Evolutionary conservation across 2,797 vertebrate species (phyloP).

Genomic region (Triplophysa yarkandensis): DNA sequence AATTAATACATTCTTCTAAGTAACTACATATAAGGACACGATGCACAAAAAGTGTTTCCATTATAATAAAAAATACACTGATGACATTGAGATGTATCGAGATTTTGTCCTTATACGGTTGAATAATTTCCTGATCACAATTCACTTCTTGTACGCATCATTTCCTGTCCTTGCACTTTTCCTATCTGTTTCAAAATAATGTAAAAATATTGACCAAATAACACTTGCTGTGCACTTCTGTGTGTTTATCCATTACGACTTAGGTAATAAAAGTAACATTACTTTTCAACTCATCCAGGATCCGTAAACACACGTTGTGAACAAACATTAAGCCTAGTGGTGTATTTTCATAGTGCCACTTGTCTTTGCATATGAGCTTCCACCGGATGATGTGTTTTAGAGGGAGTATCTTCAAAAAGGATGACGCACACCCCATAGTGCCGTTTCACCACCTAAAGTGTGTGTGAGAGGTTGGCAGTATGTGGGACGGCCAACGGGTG

Average conservation of each 20-base stretch:
- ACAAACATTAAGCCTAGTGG: neutral
- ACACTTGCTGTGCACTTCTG: neutral
- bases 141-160: neutral
- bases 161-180: neutral
- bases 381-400: neutral
- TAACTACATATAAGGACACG: neutral
- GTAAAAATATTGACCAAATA: neutral
- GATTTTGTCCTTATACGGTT: neutral
- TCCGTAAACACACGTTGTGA: neutral
- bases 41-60: neutral
- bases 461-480: neutral
- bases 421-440: conserved; percentile 25
- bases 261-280: neutral
- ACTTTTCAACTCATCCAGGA: neutral
- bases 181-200: neutral
- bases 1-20: neutral
- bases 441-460: conserved; percentile 7
- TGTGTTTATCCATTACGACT: neutral
- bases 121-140: neutral
- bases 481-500: conserved; percentile 1
- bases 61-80: neutral
- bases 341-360: neutral
- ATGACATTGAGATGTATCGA: neutral
- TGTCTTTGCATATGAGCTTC: neutral
- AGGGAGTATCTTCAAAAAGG: neutral